phyloP scores from a whole-genome alignment of 2,113 vertebrate species.

The Kryptolebias marmoratus region DNA sequence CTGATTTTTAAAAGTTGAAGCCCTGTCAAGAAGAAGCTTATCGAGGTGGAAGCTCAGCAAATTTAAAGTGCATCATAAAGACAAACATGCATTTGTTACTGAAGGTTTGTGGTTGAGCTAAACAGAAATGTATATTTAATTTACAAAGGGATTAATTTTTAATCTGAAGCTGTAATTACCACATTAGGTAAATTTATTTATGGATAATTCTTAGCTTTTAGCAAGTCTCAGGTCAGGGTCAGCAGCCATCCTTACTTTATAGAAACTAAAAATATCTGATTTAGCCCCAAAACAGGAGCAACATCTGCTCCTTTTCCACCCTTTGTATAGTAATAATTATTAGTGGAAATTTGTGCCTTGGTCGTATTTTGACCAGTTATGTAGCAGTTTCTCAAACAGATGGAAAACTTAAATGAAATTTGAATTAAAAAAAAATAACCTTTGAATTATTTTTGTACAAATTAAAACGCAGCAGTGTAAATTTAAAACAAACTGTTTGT shows the following conservation, averaged over 20 bases:
- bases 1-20: too few species aligned
- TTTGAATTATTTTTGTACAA: slow-evolving; percentile 1
- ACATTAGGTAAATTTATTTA: rapidly evolving
- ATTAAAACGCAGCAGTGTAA: background rate
- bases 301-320: background rate
- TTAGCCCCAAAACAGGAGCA: background rate
- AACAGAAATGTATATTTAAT: background rate
- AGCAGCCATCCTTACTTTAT: background rate
- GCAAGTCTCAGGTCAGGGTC: rapidly evolving
- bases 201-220: background rate
- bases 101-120: background rate
- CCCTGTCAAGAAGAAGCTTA: too few species aligned
- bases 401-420: background rate
- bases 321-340: too few species aligned
- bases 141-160: background rate
- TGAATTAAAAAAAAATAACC: slow-evolving; percentile 11
- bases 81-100: background rate
- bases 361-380: background rate
- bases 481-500: background rate
- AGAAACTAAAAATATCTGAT: background rate
- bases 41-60: too few species aligned
- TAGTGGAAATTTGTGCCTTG: background rate
- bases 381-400: slow-evolving; percentile 27
- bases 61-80: background rate
- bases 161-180: background rate